Evolutionary conservation across 2,113 vertebrate genomes (phyloP), one percentile per base, ranked within the genome.

Genomic region (Malurus melanocephalus): DNA sequence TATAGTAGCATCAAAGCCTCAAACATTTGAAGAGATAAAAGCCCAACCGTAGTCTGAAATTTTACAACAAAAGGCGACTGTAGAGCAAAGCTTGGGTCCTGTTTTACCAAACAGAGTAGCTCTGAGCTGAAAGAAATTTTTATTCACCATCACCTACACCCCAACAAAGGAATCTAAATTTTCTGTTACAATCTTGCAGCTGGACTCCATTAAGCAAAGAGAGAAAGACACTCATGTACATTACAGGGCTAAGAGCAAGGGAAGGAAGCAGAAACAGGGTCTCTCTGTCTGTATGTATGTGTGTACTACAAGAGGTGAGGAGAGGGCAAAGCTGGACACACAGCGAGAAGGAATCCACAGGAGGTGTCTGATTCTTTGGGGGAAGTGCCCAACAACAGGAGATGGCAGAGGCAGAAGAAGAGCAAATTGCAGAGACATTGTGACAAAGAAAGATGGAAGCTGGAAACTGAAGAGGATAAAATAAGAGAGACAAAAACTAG

Each of bases 231-330:
- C 17, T n/a, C 14, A 28, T 1, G 2, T 27, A 24, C 26, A 52
- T 12, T 27, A 28, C 4, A 83, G 59, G 26, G 42, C 13, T n/a
- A 65, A 2, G 3, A 55, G 64, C 8, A 56, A 35, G 6, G 23
- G 16, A 83, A 77, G 9, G 33, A 85, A 60, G 28, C 82, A 62
- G 20, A 35, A 45, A 22, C 1, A 5, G 11, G 14, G 27, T 64
- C 27, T 72, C 8, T 35, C 35, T 35, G 6, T 11, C 26, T 0
- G 0, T 20, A 13, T 5, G 11, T 65, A 10, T 2, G 1, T 1
- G 4, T 10, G 12, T 62, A 45, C 16, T 52, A 9, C 6, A 38
- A 15, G 11, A 62, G 4, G 2, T 8, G 10, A 32, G 21, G 9
- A 64, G 35, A 68, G 16, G 4, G 14, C 21, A 23, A 75, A 46